These are phyloP conservation scores for Adrianichthys oophorus DNA, from an alignment of 2,797 vertebrate species.

Conservation along the genomic window DNA sequence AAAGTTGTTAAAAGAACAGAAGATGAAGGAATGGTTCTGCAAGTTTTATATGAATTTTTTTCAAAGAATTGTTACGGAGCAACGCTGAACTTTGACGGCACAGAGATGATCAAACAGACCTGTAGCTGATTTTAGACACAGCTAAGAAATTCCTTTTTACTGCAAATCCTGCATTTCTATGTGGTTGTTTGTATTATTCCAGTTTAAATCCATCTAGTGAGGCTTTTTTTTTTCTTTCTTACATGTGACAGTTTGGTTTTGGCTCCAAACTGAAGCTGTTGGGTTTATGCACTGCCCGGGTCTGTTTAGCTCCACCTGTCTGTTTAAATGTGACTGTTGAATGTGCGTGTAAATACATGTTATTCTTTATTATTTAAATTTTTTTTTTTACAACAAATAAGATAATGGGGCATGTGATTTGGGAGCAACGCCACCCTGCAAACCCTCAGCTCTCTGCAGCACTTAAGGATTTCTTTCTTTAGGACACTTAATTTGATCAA, in stretches of 20 bases:
- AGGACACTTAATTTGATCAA: slow-evolving; percentile 1
- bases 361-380: slow-evolving; percentile 24
- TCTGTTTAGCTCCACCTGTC: slow-evolving; percentile 31
- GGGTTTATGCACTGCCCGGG: slow-evolving; percentile 34
- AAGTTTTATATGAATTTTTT: too few relatives aligned
- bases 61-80: not conserved
- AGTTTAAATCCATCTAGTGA: not conserved
- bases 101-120: slow-evolving; percentile 12
- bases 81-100: too few relatives aligned
- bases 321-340: slow-evolving; percentile 46
- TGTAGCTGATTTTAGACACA: slow-evolving; percentile 15
- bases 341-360: slow-evolving; percentile 62
- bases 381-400: slow-evolving; percentile 25
- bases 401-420: not conserved
- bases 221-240: not conserved
- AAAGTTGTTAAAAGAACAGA: too few relatives aligned
- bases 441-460: not conserved
- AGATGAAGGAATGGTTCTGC: too few relatives aligned
- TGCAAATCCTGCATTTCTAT: not conserved
- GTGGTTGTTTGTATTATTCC: slow-evolving; percentile 12
- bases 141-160: not conserved
- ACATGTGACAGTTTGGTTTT: slow-evolving; percentile 14
- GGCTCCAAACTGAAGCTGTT: slow-evolving; percentile 1
- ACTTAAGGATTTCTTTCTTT: not conserved
- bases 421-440: not conserved